phyloP scores from a whole-genome alignment of 1,140 invertebrate species.

The Rhyzopertha dominica region DNA sequence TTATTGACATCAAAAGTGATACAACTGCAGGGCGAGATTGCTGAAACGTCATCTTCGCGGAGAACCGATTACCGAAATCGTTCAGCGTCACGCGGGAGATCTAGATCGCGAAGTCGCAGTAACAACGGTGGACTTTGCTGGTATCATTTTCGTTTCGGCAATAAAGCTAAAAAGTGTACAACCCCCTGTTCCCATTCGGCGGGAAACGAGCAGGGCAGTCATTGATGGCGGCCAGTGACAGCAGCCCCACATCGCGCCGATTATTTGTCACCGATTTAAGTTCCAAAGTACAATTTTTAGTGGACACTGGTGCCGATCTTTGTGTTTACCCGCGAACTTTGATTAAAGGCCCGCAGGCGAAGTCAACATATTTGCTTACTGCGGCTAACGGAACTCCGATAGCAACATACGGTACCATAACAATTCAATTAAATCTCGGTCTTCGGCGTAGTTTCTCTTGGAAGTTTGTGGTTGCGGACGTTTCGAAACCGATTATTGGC shows the following conservation, averaged over 20 bases:
- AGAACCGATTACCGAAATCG: no score
- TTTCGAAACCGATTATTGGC: slow-evolving; percentile 3
- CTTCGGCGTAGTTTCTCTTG: not conserved
- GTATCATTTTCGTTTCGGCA: slow-evolving; percentile 1
- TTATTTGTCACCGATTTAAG: slow-evolving; percentile 6
- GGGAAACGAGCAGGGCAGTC: slow-evolving; percentile 8
- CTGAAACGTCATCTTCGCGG: no score
- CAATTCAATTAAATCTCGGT: not conserved
- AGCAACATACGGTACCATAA: not conserved
- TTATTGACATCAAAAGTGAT: no score
- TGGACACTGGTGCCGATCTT: slow-evolving; percentile 25
- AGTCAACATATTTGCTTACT: no score
- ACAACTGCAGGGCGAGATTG: no score
- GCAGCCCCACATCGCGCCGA: not conserved
- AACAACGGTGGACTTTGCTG: not conserved
- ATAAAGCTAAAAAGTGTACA: not conserved
- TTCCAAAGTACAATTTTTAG: slow-evolving; percentile 18
- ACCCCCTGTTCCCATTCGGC: not conserved
- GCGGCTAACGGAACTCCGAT: no score
- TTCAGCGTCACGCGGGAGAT: no score
- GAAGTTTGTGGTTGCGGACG: not conserved
- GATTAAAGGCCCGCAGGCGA: not conserved
- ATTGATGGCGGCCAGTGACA: slow-evolving; percentile 2
- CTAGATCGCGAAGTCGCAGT: not conserved
- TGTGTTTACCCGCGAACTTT: slow-evolving; percentile 25